Evolutionary conservation across 2,797 vertebrate species (phyloP), one percentile per base, ranked within the genome.

Genomic region (Diceros bicornis): DNA sequence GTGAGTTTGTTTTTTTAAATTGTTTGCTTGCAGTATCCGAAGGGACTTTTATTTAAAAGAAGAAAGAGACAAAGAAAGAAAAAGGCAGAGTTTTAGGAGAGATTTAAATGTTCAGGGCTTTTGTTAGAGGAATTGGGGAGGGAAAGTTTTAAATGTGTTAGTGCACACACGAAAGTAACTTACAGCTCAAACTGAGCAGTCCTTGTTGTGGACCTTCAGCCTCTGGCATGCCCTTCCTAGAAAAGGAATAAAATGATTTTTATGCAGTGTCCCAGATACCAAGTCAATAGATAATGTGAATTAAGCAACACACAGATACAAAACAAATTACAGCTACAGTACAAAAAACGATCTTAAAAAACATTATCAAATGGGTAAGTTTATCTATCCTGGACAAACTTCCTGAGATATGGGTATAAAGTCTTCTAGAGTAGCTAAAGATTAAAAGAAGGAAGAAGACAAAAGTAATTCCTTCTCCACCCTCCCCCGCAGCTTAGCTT

Each of bases 21-120:
- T 86, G 14, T 82, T 97, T 94, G 13, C 68, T 91, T 89, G 21
- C 27, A 78, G 5, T 61, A n/a, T 62, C 50, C 61, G 72, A 41
- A 81, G 12, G 7, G 79, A 68, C 23, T 87, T 91, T 88, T 86
- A 61, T 75, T 79, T 83, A 57, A 62, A 69, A n/a, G 11, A 34
- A 52, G 11, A 34, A 52, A 78, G 27, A 62, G 57, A 61, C 12
- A 75, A 16, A 66, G 20, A 69, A 44, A 25, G 37, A 37, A n/a
- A 44, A 79, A 47, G 23, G 8, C 25, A 74, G 0, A 5, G 6
- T 83, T 96, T 87, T 87, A 61, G 37, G 32, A 89, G 17, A 77
- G 41, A 83, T 37, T 85, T 95, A 83, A 82, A 74, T 50, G 13
- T 55, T 88, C 55, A 7, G 34, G 44, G 13, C 55, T 78, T 93